phyloP scores from a whole-genome alignment of 2,113 vertebrate genomes.

The Platichthys stellatus region DNA sequence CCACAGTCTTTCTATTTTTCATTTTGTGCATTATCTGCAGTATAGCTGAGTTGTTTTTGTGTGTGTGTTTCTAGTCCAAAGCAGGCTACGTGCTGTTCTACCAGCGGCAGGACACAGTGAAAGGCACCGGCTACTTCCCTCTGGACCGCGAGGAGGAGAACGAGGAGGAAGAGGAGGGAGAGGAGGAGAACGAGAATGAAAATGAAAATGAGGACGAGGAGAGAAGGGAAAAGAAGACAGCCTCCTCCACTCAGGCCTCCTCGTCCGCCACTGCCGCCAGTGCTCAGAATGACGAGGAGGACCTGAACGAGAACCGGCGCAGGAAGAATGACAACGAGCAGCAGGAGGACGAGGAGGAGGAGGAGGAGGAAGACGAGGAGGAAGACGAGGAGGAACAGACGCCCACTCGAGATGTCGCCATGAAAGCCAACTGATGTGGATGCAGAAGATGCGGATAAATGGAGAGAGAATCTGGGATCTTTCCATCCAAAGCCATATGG shows the following conservation, averaged over 20 bases:
- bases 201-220: conserved; percentile 80
- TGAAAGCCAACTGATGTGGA: conserved; percentile 92
- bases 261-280: background rate
- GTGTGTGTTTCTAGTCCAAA: conserved; percentile 87
- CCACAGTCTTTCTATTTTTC: too few species aligned
- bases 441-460: conserved; percentile 40
- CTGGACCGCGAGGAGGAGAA: conserved; percentile 91
- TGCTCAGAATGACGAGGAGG: conserved; percentile 82
- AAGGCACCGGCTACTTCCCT: conserved; percentile 95
- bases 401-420: conserved; percentile 89
- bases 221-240: conserved; percentile 78
- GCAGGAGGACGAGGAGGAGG: conserved; percentile 81
- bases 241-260: conserved; percentile 5
- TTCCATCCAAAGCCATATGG: conserved; percentile 90
- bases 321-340: conserved; percentile 89
- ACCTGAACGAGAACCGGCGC: conserved; percentile 88
- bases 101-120: conserved; percentile 94
- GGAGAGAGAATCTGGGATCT: conserved; percentile 56
- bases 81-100: conserved; percentile 98
- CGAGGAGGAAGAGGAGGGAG: conserved; percentile 88
- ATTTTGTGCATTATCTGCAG: too few species aligned
- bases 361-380: conserved; percentile 82
- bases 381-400: conserved; percentile 85
- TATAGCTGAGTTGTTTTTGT: too few species aligned
- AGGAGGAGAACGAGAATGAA: conserved; percentile 81